A percentile compares a stretch with the other conserved stretches of the same genome.
phyloP scores from a whole-genome alignment of 2,113 vertebrate species.

The Carassius carassius region DNA sequence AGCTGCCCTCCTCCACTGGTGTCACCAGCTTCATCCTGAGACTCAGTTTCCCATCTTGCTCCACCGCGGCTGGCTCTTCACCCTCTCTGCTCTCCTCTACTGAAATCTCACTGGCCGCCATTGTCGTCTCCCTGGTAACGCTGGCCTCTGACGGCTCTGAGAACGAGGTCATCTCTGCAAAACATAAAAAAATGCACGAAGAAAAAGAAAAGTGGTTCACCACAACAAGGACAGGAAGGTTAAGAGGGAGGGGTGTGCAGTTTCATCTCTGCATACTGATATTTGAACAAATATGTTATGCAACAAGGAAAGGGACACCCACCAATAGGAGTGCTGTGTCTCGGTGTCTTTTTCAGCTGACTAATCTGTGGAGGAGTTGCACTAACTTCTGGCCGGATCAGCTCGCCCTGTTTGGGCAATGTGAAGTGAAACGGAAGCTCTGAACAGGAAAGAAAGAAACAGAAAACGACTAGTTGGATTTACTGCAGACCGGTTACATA shows the following conservation, averaged over 20 bases:
- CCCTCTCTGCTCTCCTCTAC: constrained; percentile 70
- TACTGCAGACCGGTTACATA: not conserved
- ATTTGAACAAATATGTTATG: not conserved
- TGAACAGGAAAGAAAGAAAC: constrained; percentile 60
- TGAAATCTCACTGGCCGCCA: constrained; percentile 75
- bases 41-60: constrained; percentile 81
- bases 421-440: constrained; percentile 87
- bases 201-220: not conserved
- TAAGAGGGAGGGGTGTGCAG: not conserved
- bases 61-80: constrained; percentile 56
- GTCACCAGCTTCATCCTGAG: constrained; percentile 90
- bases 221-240: not conserved
- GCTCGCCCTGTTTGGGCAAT: constrained; percentile 87
- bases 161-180: constrained; percentile 80
- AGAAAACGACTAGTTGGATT: not conserved
- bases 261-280: not conserved
- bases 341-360: constrained; percentile 87
- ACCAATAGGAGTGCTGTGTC: constrained; percentile 98
- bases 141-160: constrained; percentile 74
- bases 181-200: not conserved
- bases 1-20: constrained; percentile 84
- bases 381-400: constrained; percentile 79
- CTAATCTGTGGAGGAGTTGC: constrained; percentile 83
- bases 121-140: constrained; percentile 77
- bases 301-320: constrained; percentile 56